phyloP scores from a whole-genome alignment of 2,113 vertebrate genomes.

The Leiothrix lutea region DNA sequence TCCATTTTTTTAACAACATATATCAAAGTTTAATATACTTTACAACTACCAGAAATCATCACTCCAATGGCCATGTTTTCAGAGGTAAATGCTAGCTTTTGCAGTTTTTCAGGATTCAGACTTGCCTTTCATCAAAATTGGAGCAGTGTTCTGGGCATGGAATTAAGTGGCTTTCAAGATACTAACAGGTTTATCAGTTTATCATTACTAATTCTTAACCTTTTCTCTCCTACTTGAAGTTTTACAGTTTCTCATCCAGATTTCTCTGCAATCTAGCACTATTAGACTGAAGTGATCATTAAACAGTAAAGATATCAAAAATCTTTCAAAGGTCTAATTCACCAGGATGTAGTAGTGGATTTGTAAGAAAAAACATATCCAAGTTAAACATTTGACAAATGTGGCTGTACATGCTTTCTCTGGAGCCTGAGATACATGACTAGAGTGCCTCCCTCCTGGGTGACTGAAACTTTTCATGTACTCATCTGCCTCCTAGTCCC shows the following conservation, averaged over 20 bases:
- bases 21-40: background rate
- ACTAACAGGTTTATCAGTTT: background rate
- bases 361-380: background rate
- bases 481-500: background rate
- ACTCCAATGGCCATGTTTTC: background rate
- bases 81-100: background rate
- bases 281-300: background rate
- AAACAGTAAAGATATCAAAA: background rate
- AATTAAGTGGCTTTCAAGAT: background rate
- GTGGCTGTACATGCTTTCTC: background rate
- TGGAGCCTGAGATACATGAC: fast-evolving
- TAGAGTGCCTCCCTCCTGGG: background rate
- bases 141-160: background rate
- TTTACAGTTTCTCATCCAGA: background rate
- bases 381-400: background rate
- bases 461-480: background rate
- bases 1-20: background rate
- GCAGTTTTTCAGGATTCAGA: background rate
- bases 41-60: background rate
- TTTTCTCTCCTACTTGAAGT: background rate
- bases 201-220: background rate
- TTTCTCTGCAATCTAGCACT: background rate
- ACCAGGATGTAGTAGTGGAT: background rate
- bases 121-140: background rate
- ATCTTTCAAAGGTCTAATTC: background rate